Percentiles rank a stretch among this genome's conserved stretches.
phyloP scores from a whole-genome alignment of 2,113 vertebrate species.

The Progne subis region DNA sequence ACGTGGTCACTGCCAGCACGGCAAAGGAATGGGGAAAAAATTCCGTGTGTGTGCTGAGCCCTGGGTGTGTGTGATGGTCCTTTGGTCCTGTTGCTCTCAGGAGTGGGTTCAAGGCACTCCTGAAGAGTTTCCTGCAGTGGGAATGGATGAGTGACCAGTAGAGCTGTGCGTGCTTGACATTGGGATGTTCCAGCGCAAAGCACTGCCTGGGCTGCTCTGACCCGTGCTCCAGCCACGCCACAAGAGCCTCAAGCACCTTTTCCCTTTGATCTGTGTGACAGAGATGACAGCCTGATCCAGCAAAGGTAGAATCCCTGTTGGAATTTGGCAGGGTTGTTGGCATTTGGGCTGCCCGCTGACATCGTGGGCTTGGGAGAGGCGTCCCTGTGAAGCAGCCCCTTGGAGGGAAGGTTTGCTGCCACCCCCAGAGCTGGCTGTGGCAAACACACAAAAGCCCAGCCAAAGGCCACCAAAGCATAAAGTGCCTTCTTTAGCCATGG shows the following conservation, averaged over 20 bases:
- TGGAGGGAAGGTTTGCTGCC: background rate
- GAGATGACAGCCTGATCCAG: background rate
- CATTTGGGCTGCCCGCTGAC: background rate
- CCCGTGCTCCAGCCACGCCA: background rate
- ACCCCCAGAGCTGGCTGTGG: background rate
- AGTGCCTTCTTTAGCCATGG: background rate
- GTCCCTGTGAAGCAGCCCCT: background rate
- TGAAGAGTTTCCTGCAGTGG: rapidly evolving
- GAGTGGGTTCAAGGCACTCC: background rate
- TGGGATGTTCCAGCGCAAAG: rapidly evolving
- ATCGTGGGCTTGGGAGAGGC: rapidly evolving
- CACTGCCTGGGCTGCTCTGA: background rate
- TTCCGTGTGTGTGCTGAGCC: background rate
- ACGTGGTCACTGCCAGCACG: rapidly evolving
- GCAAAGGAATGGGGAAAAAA: background rate
- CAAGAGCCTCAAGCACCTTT: background rate
- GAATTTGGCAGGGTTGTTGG: background rate
- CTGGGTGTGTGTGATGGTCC: background rate
- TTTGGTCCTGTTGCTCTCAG: background rate
- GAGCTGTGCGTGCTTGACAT: background rate
- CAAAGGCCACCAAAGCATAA: background rate
- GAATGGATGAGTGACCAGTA: background rate
- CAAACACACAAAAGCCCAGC: background rate
- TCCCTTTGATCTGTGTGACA: background rate
- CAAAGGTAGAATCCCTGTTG: background rate